These are phyloP conservation scores for Penaeus vannamei DNA, from an alignment of 1,140 invertebrate genomes.

Conservation along the genomic window DNA sequence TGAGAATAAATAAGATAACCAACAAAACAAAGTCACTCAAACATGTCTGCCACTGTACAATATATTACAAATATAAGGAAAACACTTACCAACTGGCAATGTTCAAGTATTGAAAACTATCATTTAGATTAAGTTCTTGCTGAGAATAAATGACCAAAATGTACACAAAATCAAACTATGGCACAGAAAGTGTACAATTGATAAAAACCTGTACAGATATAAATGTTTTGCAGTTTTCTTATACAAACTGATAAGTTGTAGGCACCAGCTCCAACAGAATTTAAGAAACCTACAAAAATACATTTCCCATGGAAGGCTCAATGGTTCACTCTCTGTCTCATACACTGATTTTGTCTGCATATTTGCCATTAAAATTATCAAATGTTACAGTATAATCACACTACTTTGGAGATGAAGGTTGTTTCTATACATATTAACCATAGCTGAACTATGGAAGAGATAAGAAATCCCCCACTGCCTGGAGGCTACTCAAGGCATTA, in stretches of 20 bases:
- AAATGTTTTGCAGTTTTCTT: constrained; percentile 61
- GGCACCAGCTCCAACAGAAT: constrained; percentile 58
- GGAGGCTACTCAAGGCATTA: no score
- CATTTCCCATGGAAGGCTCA: constrained; percentile 26
- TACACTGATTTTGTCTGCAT: constrained; percentile 54
- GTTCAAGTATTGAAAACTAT: constrained; percentile 65
- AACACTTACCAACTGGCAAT: constrained; percentile 66
- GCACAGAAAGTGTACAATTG: constrained; percentile 49
- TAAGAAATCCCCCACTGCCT: not conserved
- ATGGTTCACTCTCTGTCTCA: constrained; percentile 56
- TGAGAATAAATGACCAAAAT: constrained; percentile 55
- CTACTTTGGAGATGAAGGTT: not conserved
- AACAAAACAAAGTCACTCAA: constrained; percentile 59
- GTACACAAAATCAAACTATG: constrained; percentile 58
- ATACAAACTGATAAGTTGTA: constrained; percentile 53
- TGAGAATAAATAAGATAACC: constrained; percentile 61
- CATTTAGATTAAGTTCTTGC: constrained; percentile 58
- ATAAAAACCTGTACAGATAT: constrained; percentile 9
- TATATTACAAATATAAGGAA: constrained; percentile 64
- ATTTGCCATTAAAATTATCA: constrained; percentile 35
- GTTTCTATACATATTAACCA: not conserved
- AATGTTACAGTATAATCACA: constrained; percentile 38
- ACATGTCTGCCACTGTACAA: constrained; percentile 63
- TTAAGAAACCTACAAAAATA: constrained; percentile 58
- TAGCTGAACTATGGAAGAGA: not conserved